Conservation (phyloP, 2,113 vertebrate species). For the Phrynosoma blainvillii region DNA sequence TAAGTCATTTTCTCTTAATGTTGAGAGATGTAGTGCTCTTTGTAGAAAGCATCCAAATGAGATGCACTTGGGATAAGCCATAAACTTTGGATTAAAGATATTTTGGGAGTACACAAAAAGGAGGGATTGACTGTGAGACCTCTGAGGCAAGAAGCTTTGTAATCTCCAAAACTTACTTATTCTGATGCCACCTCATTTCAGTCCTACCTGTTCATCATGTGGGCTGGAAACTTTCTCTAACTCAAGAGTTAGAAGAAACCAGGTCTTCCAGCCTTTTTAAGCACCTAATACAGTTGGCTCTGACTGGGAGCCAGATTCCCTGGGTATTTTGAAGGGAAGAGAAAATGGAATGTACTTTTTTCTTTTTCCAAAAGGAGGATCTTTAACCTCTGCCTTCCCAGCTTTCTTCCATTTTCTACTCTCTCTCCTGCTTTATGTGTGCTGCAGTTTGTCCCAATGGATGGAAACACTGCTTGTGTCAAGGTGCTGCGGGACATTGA, state of each 20-base stretch:
- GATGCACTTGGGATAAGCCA: neutral
- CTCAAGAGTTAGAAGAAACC: neutral
- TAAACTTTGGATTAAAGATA: neutral
- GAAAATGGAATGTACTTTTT: neutral
- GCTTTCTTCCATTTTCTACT: too few species aligned
- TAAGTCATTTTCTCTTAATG: conserved; percentile 61
- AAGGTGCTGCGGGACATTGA: conserved; percentile 90
- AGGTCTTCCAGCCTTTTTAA: neutral
- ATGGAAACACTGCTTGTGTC: conserved; percentile 88
- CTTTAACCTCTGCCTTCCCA: neutral
- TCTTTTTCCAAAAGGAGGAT: too few species aligned
- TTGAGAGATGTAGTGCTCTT: neutral
- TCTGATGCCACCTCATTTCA: neutral
- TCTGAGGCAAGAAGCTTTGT: neutral
- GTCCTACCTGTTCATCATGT: neutral
- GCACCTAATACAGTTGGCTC: neutral
- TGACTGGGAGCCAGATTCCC: neutral
- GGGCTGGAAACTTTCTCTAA: neutral
- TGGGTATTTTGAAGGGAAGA: neutral
- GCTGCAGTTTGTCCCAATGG: conserved; percentile 84
- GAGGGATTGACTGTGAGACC: neutral
- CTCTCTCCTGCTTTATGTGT: neutral
- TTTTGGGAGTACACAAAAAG: neutral
- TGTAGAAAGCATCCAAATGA: neutral
- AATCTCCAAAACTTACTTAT: neutral